Evolutionary conservation across 2,888 invertebrate genomes (phyloP).

Genomic region (Plebejus argus): DNA sequence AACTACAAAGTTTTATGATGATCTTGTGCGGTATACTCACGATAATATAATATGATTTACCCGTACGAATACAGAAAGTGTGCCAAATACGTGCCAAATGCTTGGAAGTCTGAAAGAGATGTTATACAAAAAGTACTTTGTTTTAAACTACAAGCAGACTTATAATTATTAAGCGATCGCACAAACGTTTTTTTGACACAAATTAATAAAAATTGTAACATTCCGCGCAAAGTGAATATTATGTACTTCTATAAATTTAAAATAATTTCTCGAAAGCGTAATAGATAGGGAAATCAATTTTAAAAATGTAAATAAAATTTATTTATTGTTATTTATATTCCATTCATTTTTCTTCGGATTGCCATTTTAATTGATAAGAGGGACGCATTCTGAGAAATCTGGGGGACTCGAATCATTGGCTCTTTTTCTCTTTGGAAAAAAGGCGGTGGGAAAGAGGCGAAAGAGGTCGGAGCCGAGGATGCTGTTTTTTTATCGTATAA

Average conservation of each 20-base stretch:
- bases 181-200: not conserved
- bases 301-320: conserved; percentile 78
- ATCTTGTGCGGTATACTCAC: not conserved
- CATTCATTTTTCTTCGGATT: conserved; percentile 76
- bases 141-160: not conserved
- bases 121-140: not conserved
- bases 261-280: conserved; percentile 60
- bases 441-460: not conserved
- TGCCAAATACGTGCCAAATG: conserved; percentile 4
- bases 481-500: conserved; percentile 71
- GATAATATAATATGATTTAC: not conserved
- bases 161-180: not conserved
- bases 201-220: not conserved
- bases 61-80: not conserved
- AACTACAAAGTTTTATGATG: not conserved
- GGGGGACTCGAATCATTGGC: not conserved
- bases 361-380: conserved; percentile 76
- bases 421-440: not conserved
- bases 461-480: conserved; percentile 47
- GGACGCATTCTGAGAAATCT: conserved; percentile 67
- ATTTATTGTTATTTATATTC: conserved; percentile 78
- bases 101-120: not conserved
- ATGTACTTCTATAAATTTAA: not conserved
- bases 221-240: not conserved
- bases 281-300: conserved; percentile 77